These are phyloP conservation scores for Watersipora subatra DNA, from an alignment of 1,140 invertebrate genomes.

Conservation along the genomic window DNA sequence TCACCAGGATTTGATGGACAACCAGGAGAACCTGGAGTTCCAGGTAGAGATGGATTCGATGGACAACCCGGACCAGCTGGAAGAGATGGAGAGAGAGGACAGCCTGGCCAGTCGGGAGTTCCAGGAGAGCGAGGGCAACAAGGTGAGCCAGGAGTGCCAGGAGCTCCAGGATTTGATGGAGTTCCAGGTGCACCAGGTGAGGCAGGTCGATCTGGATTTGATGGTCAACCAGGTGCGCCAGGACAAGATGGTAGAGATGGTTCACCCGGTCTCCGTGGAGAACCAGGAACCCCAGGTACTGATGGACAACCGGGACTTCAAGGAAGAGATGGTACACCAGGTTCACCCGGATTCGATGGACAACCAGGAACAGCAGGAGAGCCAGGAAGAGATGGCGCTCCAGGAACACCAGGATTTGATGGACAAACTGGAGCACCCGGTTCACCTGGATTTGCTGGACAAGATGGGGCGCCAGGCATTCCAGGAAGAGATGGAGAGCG, in stretches of 20 bases:
- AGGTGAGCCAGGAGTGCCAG: conserved; percentile 13
- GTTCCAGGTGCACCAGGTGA: conserved; percentile 13
- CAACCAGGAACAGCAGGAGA: not conserved
- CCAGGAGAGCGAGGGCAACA: conserved; percentile 4
- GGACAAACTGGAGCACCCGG: conserved; percentile 11
- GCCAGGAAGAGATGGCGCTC: conserved; percentile 6
- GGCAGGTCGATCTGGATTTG: conserved; percentile 7
- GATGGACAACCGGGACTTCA: too few relatives aligned
- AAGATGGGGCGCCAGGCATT: conserved; percentile 47
- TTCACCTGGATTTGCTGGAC: conserved; percentile 47
- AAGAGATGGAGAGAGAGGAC: conserved; percentile 6
- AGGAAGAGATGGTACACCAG: too few relatives aligned
- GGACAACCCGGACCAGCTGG: conserved; percentile 1
- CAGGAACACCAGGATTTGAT: conserved; percentile 10
- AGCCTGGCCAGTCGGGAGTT: not conserved
- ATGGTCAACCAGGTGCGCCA: conserved; percentile 7
- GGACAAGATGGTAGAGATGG: not conserved
- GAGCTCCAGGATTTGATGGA: conserved; percentile 11
- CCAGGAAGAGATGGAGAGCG: conserved; percentile 47
- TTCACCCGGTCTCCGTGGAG: not conserved
- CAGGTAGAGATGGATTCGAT: not conserved
- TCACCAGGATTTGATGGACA: conserved; percentile 10
- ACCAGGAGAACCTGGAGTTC: not conserved
- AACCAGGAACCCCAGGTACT: conserved; percentile 7
- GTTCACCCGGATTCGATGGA: too few relatives aligned